These are phyloP conservation scores for Stichopus chloronotus DNA, from an alignment of 35 echinoderm and acorn worm species.

Conservation along the genomic window DNA sequence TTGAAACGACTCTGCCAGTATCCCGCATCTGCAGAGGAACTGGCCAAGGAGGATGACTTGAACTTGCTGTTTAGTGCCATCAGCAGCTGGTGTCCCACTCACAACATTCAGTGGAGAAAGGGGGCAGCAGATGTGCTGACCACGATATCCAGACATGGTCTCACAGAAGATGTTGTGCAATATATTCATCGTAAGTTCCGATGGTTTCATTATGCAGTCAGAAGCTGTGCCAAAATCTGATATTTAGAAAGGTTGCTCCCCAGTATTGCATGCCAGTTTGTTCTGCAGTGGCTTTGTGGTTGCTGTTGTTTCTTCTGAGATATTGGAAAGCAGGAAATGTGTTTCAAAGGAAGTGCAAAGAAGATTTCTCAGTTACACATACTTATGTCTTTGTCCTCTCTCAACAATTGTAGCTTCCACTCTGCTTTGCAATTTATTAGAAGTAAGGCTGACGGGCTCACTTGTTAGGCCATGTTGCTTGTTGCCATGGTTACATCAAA, in stretches of 20 bases:
- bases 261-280: background rate
- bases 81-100: constrained; percentile 94
- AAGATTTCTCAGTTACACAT: too few relatives aligned
- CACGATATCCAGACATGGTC: constrained; percentile 93
- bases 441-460: too few relatives aligned
- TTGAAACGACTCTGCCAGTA: constrained; percentile 85
- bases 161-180: constrained; percentile 89
- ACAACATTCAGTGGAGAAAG: constrained; percentile 94
- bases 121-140: constrained; percentile 96
- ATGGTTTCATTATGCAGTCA: too few relatives aligned
- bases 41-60: constrained; percentile 92
- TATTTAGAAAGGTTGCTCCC: too few relatives aligned
- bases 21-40: constrained; percentile 85
- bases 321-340: background rate
- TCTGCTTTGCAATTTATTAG: too few relatives aligned
- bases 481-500: too few relatives aligned
- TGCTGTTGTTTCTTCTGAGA: background rate
- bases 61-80: constrained; percentile 92
- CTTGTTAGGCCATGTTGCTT: too few relatives aligned
- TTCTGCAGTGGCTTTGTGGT: background rate
- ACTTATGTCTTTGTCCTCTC: too few relatives aligned
- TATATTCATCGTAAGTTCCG: constrained; percentile 97
- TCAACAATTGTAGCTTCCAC: too few relatives aligned
- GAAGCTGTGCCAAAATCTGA: too few relatives aligned
- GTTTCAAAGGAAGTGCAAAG: background rate